Evolutionary conservation across 2,888 invertebrate genomes (phyloP).

Genomic region (Scaptomyza polygonia): DNA sequence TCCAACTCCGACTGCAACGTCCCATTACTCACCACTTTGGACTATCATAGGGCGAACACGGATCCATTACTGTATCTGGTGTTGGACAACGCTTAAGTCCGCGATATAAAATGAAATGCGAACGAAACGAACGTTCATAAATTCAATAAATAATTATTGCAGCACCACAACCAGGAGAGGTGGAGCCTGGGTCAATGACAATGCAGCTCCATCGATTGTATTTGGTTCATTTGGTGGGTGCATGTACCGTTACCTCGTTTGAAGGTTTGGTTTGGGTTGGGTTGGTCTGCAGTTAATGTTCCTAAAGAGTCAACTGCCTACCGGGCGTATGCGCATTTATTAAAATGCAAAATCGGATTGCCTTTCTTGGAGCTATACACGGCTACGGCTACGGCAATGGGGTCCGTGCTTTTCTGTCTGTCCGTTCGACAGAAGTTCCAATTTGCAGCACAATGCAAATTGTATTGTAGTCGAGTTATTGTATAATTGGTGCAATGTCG

Average conservation of each 20-base stretch:
- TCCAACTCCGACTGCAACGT: too few relatives aligned
- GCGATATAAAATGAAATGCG: constrained; percentile 70
- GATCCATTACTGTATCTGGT: constrained; percentile 74
- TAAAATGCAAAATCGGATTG: constrained; percentile 65
- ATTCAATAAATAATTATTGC: constrained; percentile 83
- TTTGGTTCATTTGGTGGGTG: constrained; percentile 38
- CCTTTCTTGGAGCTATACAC: too few relatives aligned
- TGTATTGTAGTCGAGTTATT: constrained; percentile 78
- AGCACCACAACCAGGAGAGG: too few relatives aligned
- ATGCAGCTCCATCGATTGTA: constrained; percentile 34
- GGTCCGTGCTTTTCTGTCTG: constrained; percentile 10
- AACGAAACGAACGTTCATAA: constrained; percentile 70
- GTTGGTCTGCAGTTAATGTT: constrained; percentile 71
- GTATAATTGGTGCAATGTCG: constrained; percentile 76
- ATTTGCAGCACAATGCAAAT: constrained; percentile 77
- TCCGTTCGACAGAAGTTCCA: constrained; percentile 56
- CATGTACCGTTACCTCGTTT: constrained; percentile 41
- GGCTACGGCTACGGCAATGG: too few relatives aligned
- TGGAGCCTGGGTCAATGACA: constrained; percentile 33
- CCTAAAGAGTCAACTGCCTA: constrained; percentile 45
- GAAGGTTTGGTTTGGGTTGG: constrained; percentile 1
- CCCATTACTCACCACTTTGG: constrained; percentile 34
- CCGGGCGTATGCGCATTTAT: constrained; percentile 73
- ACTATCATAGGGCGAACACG: constrained; percentile 51
- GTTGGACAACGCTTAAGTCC: constrained; percentile 73